phyloP scores from a whole-genome alignment of 2,797 vertebrate genomes.

The Sebastes wilsoni region DNA sequence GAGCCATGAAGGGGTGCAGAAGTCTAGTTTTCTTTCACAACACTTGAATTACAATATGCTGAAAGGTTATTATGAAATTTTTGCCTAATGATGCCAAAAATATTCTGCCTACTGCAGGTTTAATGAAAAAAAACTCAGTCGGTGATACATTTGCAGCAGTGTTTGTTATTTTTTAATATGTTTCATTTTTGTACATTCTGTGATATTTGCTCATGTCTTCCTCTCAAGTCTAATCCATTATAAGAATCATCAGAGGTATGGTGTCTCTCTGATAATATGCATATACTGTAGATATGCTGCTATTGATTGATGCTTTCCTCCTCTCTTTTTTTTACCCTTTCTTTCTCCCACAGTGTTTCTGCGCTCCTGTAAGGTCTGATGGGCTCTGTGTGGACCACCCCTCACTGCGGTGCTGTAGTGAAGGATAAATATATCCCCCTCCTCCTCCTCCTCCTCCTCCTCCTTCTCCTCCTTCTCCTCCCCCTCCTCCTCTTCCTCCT shows the following conservation, averaged over 20 bases:
- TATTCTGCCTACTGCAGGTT: no score
- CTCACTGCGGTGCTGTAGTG: conserved; percentile 81
- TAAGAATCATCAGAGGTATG: background rate
- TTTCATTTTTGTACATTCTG: background rate
- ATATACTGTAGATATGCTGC: background rate
- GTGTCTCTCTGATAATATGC: background rate
- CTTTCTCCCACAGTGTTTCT: background rate
- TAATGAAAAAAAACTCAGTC: no score
- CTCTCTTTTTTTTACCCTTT: background rate
- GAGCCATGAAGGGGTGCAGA: no score
- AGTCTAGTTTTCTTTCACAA: no score
- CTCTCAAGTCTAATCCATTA: background rate
- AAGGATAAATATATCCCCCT: conserved; percentile 86
- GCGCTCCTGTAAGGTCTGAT: conserved; percentile 52
- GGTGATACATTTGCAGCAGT: background rate
- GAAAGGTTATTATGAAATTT: no score
- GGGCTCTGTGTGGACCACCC: conserved; percentile 79
- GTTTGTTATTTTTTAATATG: background rate
- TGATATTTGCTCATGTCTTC: background rate
- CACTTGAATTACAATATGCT: no score
- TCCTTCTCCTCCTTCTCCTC: conserved; percentile 8
- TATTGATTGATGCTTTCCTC: background rate
- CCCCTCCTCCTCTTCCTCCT: conserved; percentile 57
- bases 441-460: conserved; percentile 3
- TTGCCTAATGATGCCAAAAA: no score